Percentiles rank a stretch among this genome's conserved stretches.
phyloP scores from a whole-genome alignment of 2,888 invertebrate species.

The Antheraea assamensis region DNA sequence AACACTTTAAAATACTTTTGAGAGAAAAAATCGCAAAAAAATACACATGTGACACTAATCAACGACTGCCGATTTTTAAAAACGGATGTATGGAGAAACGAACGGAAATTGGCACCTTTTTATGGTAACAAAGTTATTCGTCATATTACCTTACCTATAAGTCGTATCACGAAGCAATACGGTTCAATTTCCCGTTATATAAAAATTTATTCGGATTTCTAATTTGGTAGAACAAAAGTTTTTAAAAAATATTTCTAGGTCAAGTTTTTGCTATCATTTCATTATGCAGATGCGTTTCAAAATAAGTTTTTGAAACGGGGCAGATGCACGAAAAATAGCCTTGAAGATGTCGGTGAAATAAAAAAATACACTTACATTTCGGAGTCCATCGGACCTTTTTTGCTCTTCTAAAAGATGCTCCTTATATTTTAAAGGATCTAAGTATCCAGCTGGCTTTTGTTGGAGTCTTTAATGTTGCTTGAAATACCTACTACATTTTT shows the following conservation, averaged over 20 bases:
- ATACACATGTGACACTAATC: slow-evolving; percentile 74
- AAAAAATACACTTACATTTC: slow-evolving; percentile 62
- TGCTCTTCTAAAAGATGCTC: slow-evolving; percentile 44
- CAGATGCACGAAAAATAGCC: slow-evolving; percentile 72
- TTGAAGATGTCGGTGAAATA: slow-evolving; percentile 70
- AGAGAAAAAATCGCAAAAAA: slow-evolving; percentile 60
- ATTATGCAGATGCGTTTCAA: slow-evolving; percentile 79
- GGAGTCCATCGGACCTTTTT: slow-evolving; percentile 53
- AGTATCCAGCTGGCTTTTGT: slow-evolving; percentile 22
- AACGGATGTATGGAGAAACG: slow-evolving; percentile 70
- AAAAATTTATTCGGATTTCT: background rate
- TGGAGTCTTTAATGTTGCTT: background rate
- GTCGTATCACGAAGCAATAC: slow-evolving; percentile 34
- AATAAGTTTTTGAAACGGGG: slow-evolving; percentile 65
- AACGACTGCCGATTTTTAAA: slow-evolving; percentile 73
- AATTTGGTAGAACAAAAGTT: slow-evolving; percentile 21
- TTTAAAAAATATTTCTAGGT: slow-evolving; percentile 73
- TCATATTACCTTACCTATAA: slow-evolving; percentile 18
- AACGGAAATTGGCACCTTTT: slow-evolving; percentile 81
- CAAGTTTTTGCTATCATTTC: slow-evolving; percentile 78
- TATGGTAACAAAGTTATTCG: slow-evolving; percentile 41
- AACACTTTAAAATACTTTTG: slow-evolving; percentile 50
- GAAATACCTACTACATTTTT: background rate
- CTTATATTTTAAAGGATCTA: slow-evolving; percentile 31
- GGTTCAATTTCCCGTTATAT: slow-evolving; percentile 29